A percentile compares a stretch with the other conserved stretches of the same genome.
Conservation (phyloP, 2,113 vertebrate species). For the Leucosticte australis region DNA sequence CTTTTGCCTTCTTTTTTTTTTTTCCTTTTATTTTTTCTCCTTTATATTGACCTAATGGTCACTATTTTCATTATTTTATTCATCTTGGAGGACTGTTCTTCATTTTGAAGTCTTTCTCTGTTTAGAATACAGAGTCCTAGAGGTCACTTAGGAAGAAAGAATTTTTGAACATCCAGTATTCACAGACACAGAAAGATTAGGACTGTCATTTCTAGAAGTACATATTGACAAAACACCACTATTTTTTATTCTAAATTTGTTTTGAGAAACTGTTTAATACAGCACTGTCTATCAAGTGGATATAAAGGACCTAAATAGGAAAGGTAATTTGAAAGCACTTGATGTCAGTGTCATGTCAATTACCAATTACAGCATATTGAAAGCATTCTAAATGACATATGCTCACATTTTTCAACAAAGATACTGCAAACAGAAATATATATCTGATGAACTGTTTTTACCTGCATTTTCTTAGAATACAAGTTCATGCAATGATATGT, state of each 20-base stretch:
- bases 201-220: conserved; percentile 56
- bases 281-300: conserved; percentile 46
- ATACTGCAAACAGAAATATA: neutral
- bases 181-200: conserved; percentile 42
- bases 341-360: conserved; percentile 43
- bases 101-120: neutral
- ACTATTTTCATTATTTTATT: neutral
- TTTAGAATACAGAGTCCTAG: neutral
- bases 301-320: conserved; percentile 36
- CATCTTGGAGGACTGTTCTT: neutral
- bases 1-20: rapidly evolving
- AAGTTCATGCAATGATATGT: neutral
- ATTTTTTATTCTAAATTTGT: conserved; percentile 57
- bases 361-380: conserved; percentile 43
- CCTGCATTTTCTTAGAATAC: neutral
- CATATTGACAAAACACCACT: conserved; percentile 50
- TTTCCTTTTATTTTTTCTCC: neutral
- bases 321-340: conserved; percentile 61
- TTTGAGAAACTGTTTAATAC: conserved; percentile 62
- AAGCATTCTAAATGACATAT: conserved; percentile 40
- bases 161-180: conserved; percentile 51
- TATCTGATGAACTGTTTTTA: neutral
- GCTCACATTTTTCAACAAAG: neutral
- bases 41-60: neutral
- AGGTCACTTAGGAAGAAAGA: conserved; percentile 52